Base-by-base conservation (phyloP, 2,797 vertebrate species). In the Microcaecilia unicolor region DNA sequence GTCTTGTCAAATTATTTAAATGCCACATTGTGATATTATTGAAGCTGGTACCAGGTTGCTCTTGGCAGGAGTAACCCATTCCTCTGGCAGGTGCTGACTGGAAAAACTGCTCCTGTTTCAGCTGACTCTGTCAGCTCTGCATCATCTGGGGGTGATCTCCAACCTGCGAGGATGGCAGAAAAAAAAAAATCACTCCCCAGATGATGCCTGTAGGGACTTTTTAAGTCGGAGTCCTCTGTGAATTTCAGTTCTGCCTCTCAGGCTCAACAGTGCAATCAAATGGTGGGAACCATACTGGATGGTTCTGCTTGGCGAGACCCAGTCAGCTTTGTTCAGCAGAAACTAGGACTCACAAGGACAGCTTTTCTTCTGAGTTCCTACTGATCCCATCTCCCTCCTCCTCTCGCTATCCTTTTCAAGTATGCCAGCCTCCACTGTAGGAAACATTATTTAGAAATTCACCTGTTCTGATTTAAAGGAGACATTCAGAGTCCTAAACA, bases 31-130 rank as follows among this genome's bases (percentile, higher is more conserved):
- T 71, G 74, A 87, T 82, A 84, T 75, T 76, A 73, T 64, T 82
- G 83, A 84, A 87, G 83, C 82, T 76, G 78, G 81, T 84, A 84
- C 79, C 72, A 66, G 84, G 85, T 76, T 82, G 67, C 67, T 74
- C 70, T 74, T 76, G 78, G 74, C 79, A 74, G 55, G 44, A 69
- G 32, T 68, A 65, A 79, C 55, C n/a, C 44, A 76, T 43, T 64
- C 55, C 52, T 80, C 84, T 86, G 87, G 87, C 90, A 74, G 88
- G 85, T 86, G 78, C 69, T 63, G 77, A 76, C 49, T 71, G 58
- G 74, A 67, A 80, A 81, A 84, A 83, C 77, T 78, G 80, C 84
- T 87, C 66, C 69, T 70, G 76, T 61, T 48, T 61, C 67, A 73
- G 76, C 76, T 74, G 75, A 84, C 76, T 72, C 67, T 85, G 83